Evolutionary conservation across 2,888 invertebrate genomes (phyloP).

Genomic region (Drosophila maculinotata): DNA sequence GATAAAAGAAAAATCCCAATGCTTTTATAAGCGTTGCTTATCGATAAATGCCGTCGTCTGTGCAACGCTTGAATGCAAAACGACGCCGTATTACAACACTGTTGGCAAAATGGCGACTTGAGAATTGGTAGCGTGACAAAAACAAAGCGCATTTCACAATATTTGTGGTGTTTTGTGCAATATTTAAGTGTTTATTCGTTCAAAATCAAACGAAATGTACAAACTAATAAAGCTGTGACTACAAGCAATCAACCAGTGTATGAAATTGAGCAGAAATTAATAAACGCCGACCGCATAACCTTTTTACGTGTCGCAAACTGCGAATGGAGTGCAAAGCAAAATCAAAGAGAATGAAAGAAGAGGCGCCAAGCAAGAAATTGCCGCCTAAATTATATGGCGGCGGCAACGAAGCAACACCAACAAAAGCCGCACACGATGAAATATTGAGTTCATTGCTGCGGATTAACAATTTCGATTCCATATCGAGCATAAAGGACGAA

Average conservation of each 20-base stretch:
- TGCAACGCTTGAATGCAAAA: slow-evolving; percentile 40
- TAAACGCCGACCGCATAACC: slow-evolving; percentile 83
- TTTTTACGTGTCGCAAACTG: slow-evolving; percentile 77
- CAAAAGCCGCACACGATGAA: slow-evolving; percentile 82
- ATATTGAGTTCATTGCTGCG: slow-evolving; percentile 83
- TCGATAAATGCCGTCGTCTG: slow-evolving; percentile 12
- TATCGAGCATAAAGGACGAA: slow-evolving; percentile 84
- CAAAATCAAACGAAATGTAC: slow-evolving; percentile 55
- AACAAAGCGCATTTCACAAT: slow-evolving; percentile 84
- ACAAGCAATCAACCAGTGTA: slow-evolving; percentile 38
- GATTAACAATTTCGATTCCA: slow-evolving; percentile 84
- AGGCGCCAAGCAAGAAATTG: slow-evolving; percentile 84
- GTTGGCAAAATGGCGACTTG: slow-evolving; percentile 77
- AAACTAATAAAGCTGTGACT: slow-evolving; percentile 46
- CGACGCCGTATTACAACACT: slow-evolving; percentile 64
- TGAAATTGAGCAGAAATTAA: slow-evolving; percentile 40
- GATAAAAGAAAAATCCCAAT: slow-evolving; percentile 11
- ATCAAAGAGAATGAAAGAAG: slow-evolving; percentile 82
- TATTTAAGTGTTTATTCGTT: slow-evolving; percentile 62
- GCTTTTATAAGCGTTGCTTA: slow-evolving; percentile 18
- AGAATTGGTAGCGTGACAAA: slow-evolving; percentile 80
- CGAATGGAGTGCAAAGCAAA: slow-evolving; percentile 79
- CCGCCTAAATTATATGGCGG: slow-evolving; percentile 83
- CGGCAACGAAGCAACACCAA: slow-evolving; percentile 69
- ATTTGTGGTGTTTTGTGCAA: slow-evolving; percentile 71